Evolutionary conservation across 2,113 vertebrate species (phyloP).

Genomic region (Nestor notabilis): DNA sequence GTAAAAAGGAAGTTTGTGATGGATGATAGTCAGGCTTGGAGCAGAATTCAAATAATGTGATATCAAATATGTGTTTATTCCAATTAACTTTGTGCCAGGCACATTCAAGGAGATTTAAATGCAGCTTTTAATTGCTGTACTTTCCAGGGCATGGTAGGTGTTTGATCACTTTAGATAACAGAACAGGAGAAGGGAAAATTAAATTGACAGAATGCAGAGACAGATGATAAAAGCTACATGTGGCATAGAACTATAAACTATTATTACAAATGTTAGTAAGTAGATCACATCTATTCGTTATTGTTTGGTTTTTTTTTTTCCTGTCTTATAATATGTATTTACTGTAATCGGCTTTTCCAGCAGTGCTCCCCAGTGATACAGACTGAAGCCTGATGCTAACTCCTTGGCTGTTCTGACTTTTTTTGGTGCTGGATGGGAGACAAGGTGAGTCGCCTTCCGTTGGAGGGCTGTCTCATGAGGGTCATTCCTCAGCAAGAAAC

Average conservation of each 20-base stretch:
- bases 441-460: background rate
- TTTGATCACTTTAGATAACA: conserved; percentile 45
- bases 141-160: conserved; percentile 2
- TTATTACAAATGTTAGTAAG: conserved; percentile 39
- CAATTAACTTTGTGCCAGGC: conserved; percentile 17
- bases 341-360: background rate
- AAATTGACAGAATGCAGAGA: conserved; percentile 21
- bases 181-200: conserved; percentile 43
- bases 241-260: conserved; percentile 29
- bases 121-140: conserved; percentile 34
- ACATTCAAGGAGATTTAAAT: conserved; percentile 42
- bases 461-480: background rate
- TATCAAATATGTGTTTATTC: conserved; percentile 19
- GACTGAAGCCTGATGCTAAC: background rate
- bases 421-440: background rate
- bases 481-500: background rate
- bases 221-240: conserved; percentile 7
- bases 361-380: background rate
- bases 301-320: background rate
- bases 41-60: conserved; percentile 1
- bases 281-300: background rate
- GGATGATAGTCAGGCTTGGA: background rate
- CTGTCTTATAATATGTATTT: background rate
- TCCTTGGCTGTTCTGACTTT: background rate
- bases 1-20: background rate